Evolutionary conservation across 2,797 vertebrate species (phyloP), one percentile per base, ranked within the genome.

Genomic region (Pseudochirops corinnae): DNA sequence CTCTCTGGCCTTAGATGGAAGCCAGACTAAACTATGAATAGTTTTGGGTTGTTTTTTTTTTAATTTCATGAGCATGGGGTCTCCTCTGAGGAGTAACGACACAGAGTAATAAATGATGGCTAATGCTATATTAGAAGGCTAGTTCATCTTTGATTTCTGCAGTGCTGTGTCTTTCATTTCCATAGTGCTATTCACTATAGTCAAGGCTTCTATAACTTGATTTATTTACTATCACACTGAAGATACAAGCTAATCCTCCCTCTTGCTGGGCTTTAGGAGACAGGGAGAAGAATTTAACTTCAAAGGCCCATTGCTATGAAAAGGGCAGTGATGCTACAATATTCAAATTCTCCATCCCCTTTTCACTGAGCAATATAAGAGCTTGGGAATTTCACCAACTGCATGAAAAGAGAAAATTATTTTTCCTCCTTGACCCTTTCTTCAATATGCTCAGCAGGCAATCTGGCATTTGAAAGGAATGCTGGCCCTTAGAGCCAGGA

Each of bases 191-290:
- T 33, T 67, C 33, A 67, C 62, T 67, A 67, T 33, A n/a, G 33
- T 14, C 62, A 67, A 16, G 33, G 12, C 62, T 26, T 92, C 56
- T 18, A 60, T 60, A 53, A 90, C 52, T 95, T 95, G 91, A 95
- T 94, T 96, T 96, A 94, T 95, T 93, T 60, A 56, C 94, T 13
- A 93, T 53, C 28, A 14, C 90, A 94, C 91, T 56, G 95, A 97
- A 96, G 92, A 28, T 62, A 16, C 55, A 50, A 50, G 60, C n/a
- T 96, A 62, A 96, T 91, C 94, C 94, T 57, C 50, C 18, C 33
- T 93, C 56, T 26, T 95, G 46, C 31, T 91, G 55, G 94, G 50
- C 55, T 92, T 62, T 18, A 28, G 74, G 26, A 90, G 31, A 95
- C 93, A 1, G 93, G 92, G 1, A 29, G 56, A 90, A 95, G 82